Base-by-base conservation (phyloP, 2,888 invertebrate species). In the Ophion costatus region DNA sequence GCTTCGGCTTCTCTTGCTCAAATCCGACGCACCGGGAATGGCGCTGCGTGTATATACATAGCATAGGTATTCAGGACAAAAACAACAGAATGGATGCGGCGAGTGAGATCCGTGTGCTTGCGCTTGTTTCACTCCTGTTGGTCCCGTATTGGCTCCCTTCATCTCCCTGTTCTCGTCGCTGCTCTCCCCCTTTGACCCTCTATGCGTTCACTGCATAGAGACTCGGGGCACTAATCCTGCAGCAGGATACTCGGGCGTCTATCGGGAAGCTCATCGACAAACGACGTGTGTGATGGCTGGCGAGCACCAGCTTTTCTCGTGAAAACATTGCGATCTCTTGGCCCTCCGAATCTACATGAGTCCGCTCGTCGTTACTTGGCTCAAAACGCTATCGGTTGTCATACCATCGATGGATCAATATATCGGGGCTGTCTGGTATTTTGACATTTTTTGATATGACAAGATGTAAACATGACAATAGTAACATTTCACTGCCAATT, bases 61-160 rank as follows among this genome's bases (percentile, higher is more conserved):
- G 29, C 22, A 3, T 56, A 64, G 79, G 63, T 64, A 71, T 63
- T 29, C 61, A 73, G 67, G 59, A 74, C 80, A 80, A 80, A 80
- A 80, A 80, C 80, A 73, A 80, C 80, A 67, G 80, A 67, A 80
- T 74, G 42, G 67, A 80, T 74, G 74, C 24, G 74, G 14, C 59
- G 74, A 79, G 70, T 73, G 71, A 73, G 64, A 51, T 71, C 71
- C 14, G 51, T 51, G 67, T 67, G 56, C 66, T 33, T 33, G 51
- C 17, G 57, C 57, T 22, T 66, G 67, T 42, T 29, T 51, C 57
- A 66, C 78, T 59, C 78, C 56, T 17, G 78, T 78, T 51, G 38
- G 45, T 14, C 2, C 51, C 22, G 77, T 33, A 33, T 64, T 76
- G 20, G 57, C 67, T 71, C 70, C 29, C 70, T 57, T 59, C 59